Conservation (phyloP, 2,888 invertebrate genomes). For the Amiota mariae region DNA sequence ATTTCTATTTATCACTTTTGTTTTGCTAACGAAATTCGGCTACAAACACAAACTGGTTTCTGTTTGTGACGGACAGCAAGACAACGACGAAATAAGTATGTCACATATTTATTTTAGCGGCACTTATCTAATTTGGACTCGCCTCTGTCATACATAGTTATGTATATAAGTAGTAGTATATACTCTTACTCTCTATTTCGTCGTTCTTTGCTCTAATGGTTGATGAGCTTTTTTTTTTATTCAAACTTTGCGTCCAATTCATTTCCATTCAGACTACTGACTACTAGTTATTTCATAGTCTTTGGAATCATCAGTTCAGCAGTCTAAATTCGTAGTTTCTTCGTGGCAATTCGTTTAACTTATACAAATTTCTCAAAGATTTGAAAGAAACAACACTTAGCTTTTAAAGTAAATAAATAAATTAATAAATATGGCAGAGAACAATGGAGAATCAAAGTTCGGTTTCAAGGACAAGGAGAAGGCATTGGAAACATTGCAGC, state of each 20-base stretch:
- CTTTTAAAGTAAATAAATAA: not conserved
- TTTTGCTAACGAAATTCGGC: slow-evolving; percentile 54
- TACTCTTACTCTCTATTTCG: not conserved
- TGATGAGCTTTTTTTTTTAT: slow-evolving; percentile 38
- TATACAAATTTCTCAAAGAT: too few species aligned
- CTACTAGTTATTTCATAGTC: not conserved
- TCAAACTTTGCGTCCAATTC: not conserved
- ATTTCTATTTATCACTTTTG: slow-evolving; percentile 47
- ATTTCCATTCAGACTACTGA: too few species aligned
- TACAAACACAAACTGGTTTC: slow-evolving; percentile 55
- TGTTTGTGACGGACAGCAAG: slow-evolving; percentile 21
- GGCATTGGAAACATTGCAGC: slow-evolving; percentile 79
- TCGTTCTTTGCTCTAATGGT: not conserved
- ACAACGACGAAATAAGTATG: slow-evolving; percentile 42
- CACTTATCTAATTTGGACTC: slow-evolving; percentile 61
- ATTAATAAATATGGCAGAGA: slow-evolving; percentile 40
- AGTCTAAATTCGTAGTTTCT: slow-evolving; percentile 50
- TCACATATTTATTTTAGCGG: slow-evolving; percentile 61
- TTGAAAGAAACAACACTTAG: not conserved
- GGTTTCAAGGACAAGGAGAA: slow-evolving; percentile 83
- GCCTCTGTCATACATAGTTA: too few species aligned
- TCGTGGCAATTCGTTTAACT: too few species aligned
- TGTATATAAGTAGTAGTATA: not conserved
- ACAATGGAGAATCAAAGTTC: slow-evolving; percentile 78
- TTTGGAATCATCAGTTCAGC: slow-evolving; percentile 9